Percentiles rank a stretch among this genome's conserved stretches.
phyloP scores from a whole-genome alignment of 2,113 vertebrate genomes.

The Philantomba maxwellii region DNA sequence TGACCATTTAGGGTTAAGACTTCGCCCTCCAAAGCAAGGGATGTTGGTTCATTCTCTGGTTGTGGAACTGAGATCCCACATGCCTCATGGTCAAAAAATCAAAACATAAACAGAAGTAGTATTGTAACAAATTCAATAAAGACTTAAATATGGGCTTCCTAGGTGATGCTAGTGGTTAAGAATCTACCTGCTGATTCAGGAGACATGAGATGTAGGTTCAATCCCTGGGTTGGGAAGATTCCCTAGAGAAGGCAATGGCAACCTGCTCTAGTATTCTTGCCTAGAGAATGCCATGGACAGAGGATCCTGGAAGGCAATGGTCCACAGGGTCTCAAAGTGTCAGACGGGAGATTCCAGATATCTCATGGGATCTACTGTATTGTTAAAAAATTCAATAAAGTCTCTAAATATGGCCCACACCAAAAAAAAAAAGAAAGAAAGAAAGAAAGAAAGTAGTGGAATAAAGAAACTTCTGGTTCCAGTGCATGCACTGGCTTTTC shows the following conservation, averaged over 20 bases:
- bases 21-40: background rate
- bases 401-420: too few relatives aligned
- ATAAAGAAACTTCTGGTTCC: too few relatives aligned
- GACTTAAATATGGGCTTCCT: background rate
- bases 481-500: too few relatives aligned
- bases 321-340: too few relatives aligned
- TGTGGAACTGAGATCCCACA: background rate
- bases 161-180: background rate
- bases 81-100: background rate
- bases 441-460: too few relatives aligned
- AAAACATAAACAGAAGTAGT: background rate
- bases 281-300: background rate
- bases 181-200: background rate
- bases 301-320: too few relatives aligned
- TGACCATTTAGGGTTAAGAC: background rate
- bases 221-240: background rate
- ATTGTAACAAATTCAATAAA: background rate
- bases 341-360: too few relatives aligned
- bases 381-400: too few relatives aligned
- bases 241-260: background rate
- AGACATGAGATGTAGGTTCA: rapidly evolving
- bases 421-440: too few relatives aligned
- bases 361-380: too few relatives aligned
- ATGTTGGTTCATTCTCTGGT: background rate
- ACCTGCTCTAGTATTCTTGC: background rate